phyloP scores from a whole-genome alignment of 2,113 vertebrate genomes.

The Zootoca vivipara region DNA sequence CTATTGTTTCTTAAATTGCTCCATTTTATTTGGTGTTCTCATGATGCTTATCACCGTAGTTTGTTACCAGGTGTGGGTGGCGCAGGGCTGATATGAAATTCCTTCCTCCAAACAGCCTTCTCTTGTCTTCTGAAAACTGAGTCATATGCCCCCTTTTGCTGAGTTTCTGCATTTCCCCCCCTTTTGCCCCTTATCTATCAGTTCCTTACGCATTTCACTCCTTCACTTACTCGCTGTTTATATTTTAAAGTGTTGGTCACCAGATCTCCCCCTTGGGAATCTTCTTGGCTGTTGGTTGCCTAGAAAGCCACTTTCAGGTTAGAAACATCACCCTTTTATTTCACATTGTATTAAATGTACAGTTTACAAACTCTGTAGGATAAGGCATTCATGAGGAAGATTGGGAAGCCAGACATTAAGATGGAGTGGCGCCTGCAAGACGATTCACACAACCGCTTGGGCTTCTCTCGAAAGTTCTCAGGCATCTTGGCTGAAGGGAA shows the following conservation, averaged over 20 bases:
- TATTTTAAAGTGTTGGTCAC: conserved; percentile 27
- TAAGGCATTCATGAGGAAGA: conserved; percentile 31
- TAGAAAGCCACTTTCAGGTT: conserved; percentile 7
- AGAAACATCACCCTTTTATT: neutral
- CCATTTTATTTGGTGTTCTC: conserved; percentile 31
- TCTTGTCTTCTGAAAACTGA: conserved; percentile 8
- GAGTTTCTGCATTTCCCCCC: neutral
- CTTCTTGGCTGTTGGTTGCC: conserved; percentile 1
- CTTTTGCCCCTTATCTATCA: neutral
- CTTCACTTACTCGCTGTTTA: neutral
- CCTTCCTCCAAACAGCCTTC: conserved; percentile 10
- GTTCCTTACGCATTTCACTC: neutral
- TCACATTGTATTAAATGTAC: conserved; percentile 35
- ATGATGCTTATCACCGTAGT: conserved; percentile 26
- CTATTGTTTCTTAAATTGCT: conserved; percentile 19
- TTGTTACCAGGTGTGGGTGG: conserved; percentile 28
- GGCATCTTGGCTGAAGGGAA: neutral
- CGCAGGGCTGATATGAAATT: conserved; percentile 17
- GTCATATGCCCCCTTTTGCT: neutral
- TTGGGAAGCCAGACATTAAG: conserved; percentile 5
- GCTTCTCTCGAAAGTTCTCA: neutral
- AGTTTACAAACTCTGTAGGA: conserved; percentile 47
- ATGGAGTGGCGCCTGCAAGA: neutral
- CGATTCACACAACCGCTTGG: neutral
- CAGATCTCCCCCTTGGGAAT: conserved; percentile 35